These are phyloP conservation scores for Temnopleurus reevesii DNA, from an alignment of 53 echinoderm and acorn worm species.

Conservation along the genomic window DNA sequence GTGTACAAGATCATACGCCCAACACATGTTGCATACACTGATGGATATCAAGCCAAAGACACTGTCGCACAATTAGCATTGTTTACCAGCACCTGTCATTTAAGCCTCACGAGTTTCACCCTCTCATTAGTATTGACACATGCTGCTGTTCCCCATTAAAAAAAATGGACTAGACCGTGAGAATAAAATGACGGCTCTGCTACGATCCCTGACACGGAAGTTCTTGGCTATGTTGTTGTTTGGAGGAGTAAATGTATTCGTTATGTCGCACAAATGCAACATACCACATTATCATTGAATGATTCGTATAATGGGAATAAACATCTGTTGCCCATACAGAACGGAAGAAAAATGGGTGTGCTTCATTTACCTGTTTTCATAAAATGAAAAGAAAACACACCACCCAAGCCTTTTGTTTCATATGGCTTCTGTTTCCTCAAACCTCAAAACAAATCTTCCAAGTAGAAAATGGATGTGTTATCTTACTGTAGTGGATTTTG, in stretches of 20 bases:
- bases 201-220: neutral
- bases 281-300: too few species aligned
- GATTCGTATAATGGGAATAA: too few species aligned
- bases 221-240: neutral
- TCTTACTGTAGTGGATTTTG: too few species aligned
- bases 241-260: neutral
- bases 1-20: conserved; percentile 14
- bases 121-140: neutral
- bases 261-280: too few species aligned
- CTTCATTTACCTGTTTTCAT: too few species aligned
- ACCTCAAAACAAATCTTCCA: too few species aligned
- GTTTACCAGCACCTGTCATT: conserved; percentile 30
- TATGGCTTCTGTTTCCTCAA: too few species aligned
- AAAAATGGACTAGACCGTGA: conserved; percentile 32
- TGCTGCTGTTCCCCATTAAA: neutral
- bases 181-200: neutral
- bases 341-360: too few species aligned
- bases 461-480: too few species aligned
- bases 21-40: conserved; percentile 10
- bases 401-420: too few species aligned
- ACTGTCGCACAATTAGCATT: neutral
- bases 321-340: too few species aligned
- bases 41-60: conserved; percentile 1
- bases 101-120: neutral
- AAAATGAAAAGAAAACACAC: too few species aligned